Base-by-base conservation (phyloP, 2,888 invertebrate genomes). In the Eristalis intricaria region DNA sequence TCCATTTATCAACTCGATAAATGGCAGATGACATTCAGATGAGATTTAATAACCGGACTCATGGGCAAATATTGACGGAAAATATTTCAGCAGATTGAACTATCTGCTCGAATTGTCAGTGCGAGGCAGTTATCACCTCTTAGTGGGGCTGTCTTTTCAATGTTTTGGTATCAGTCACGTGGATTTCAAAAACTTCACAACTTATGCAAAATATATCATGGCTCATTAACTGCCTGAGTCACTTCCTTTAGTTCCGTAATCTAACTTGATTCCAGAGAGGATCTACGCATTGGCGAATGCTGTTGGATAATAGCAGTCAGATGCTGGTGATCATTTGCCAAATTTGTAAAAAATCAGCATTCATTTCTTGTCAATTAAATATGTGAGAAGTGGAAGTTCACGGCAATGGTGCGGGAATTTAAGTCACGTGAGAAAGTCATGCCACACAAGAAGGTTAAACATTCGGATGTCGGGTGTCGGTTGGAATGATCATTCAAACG, bases 1-100 rank as follows among this genome's bases (percentile, higher is more conserved):
- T 50, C 19, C 50, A 80, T 73, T 71, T 80, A 65, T 63, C 60
- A 32, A 13, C 22, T 64, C 74, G 82, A 74, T 82, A 86, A 86
- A 26, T 86, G 74, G 26, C 19, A 13, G 22, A 74, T 75, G 74
- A 69, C 35, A 77, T 80, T 85, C 73, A 73, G 71, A 58, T 43
- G 38, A 65, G 69, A 81, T 68, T 81, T 56, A 29, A 80, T 56
- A 66, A 80, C 40, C 80, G 15, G 19, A 32, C 29, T 58, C 50
- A 69, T 69, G 69, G 69, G 22, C 63, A 64, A 75, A 81, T 81
- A 75, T 81, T 81, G 63, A 19, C 56, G n/a, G 22, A 69, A 64
- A 29, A 15, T 29, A 81, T 74, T 66, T 22, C 29, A 15, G 26
- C 13, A n/a, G 23, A 29, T 26, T 60, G 35, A 23, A 22, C 15